These are phyloP conservation scores for Heteromurus nitidus DNA, from an alignment of 2,888 invertebrate species.

Conservation along the genomic window DNA sequence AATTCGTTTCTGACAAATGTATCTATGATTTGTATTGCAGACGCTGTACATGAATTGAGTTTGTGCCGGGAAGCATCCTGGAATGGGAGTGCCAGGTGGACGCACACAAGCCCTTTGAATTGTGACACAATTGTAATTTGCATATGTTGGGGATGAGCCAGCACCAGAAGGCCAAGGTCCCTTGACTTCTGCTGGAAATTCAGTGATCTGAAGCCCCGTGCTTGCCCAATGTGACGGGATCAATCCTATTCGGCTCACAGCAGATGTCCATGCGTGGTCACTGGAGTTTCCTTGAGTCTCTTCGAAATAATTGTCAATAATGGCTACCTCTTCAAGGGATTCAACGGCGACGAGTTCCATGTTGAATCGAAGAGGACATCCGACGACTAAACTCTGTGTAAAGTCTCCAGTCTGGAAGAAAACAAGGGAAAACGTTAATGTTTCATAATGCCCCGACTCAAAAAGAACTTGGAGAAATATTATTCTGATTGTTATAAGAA, in stretches of 20 bases:
- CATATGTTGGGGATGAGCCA: conserved; percentile 25
- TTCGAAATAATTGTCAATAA: conserved; percentile 27
- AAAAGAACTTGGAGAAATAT: not conserved
- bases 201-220: not conserved
- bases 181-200: not conserved
- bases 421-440: not conserved
- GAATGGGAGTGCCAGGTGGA: not conserved
- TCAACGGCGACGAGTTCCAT: conserved; percentile 28
- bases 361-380: conserved; percentile 12
- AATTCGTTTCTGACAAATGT: not conserved
- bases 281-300: conserved; percentile 32
- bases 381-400: not conserved
- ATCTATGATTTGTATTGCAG: not conserved
- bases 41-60: not conserved
- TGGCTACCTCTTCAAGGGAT: conserved; percentile 20
- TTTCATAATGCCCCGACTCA: no score
- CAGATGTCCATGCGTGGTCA: conserved; percentile 33
- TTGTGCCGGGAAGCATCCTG: not conserved
- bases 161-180: conserved; percentile 34
- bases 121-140: no score
- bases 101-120: not conserved
- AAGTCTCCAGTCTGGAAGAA: not conserved
- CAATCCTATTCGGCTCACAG: not conserved
- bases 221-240: conserved; percentile 24
- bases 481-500: not conserved